Base-by-base conservation (phyloP, 2,888 invertebrate species). In the Drosophila quinaria region DNA sequence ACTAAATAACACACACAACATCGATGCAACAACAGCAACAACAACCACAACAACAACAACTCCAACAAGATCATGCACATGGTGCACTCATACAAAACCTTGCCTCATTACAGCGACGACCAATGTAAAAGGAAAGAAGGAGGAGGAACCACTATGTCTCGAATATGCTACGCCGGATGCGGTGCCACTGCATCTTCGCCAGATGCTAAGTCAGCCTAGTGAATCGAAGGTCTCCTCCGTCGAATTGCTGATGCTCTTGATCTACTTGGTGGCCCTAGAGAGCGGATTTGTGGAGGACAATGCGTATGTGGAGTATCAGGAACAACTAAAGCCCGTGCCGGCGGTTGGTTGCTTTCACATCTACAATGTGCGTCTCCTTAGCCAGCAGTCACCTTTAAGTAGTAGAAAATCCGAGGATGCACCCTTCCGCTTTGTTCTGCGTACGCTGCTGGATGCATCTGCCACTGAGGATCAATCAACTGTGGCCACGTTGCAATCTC, bases 181-280 rank as follows among this genome's bases (percentile, higher is more conserved):
- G 41, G 71, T 90, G 44, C 93, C 92, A 9, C 46, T 75, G 39
- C 91, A 92, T 71, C 64, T 92, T 41, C 65, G 70, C 8, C 81
- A 87, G 11, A 29, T 92, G 11, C 54, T 92, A 15, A 74, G 63
- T 6, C 80, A 74, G 31, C 41, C 42, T 4, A 8, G 29, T 3
- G 11, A 37, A 6, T 33, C 25, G 10, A 52, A 68, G 52, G 11
- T 46, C 39, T 19, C 71, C 31, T 71, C 81, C n/a, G 75, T 81
- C 0, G 91, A 92, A 52, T 47, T 91, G 17, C 63, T 93, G 2
- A 42, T 90, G 15, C 50, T 87, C 52, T 76, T 93, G n/a, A 80
- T 90, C 44, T 92, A 92, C 73, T 69, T 81, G 44, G 70, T 92
- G 37, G 92, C 91, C 0, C 54, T 92, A 52, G 93, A 93, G 70